Evolutionary conservation across 2,888 invertebrate genomes (phyloP).

Genomic region (Tromatobia lineatoria): DNA sequence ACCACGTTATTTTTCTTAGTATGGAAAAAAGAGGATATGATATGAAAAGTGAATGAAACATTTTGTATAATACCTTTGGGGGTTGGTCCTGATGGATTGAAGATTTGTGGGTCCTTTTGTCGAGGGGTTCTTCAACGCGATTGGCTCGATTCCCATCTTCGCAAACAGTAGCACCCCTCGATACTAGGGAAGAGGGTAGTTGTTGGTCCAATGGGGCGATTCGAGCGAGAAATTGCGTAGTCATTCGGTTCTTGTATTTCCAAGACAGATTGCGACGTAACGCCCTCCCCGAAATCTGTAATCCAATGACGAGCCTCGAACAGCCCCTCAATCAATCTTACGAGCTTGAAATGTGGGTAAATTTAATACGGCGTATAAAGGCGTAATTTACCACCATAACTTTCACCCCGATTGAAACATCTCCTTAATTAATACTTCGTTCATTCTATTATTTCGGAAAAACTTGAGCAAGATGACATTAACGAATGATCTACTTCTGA

Average conservation of each 20-base stretch:
- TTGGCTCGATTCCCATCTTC: slow-evolving; percentile 49
- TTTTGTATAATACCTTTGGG: not conserved
- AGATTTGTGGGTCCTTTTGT: not conserved
- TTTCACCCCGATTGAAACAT: slow-evolving; percentile 25
- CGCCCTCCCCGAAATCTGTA: slow-evolving; percentile 57
- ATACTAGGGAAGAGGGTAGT: not conserved
- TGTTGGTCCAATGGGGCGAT: slow-evolving; percentile 55
- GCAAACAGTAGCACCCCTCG: slow-evolving; percentile 31
- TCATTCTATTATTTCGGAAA: slow-evolving; percentile 13
- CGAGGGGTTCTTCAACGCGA: slow-evolving; percentile 23
- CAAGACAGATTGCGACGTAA: slow-evolving; percentile 40
- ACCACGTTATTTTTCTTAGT: no score
- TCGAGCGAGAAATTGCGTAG: slow-evolving; percentile 46
- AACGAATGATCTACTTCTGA: not conserved
- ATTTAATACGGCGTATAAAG: slow-evolving; percentile 3
- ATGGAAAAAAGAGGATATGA: not conserved
- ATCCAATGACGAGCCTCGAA: slow-evolving; percentile 60
- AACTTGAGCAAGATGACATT: slow-evolving; percentile 1
- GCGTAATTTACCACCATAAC: slow-evolving; percentile 8
- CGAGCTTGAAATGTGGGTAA: not conserved
- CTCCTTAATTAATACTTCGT: slow-evolving; percentile 22
- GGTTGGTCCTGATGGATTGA: not conserved
- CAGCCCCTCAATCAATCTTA: slow-evolving; percentile 33
- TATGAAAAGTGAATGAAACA: not conserved
- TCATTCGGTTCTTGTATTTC: slow-evolving; percentile 50